Evolutionary conservation across 2,113 vertebrate species (phyloP).

Genomic region (Arenaria interpres): DNA sequence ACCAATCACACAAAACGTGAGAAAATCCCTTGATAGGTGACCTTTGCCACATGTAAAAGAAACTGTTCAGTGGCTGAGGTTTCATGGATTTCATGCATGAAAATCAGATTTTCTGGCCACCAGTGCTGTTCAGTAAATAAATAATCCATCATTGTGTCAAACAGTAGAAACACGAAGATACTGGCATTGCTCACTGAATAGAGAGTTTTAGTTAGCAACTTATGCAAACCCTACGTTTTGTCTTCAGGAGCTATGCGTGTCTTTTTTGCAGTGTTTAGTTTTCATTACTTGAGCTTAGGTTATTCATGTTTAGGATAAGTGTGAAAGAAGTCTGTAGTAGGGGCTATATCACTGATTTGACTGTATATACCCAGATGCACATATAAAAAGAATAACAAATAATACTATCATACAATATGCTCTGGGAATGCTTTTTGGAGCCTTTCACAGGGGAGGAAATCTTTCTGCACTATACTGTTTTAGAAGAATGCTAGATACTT

Average conservation of each 20-base stretch:
- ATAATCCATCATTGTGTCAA: conserved; percentile 92
- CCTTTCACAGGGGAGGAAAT: background rate
- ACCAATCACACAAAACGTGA: conserved; percentile 87
- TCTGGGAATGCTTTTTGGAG: background rate
- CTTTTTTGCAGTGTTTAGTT: conserved; percentile 24
- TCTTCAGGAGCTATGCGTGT: background rate
- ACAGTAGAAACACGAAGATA: conserved; percentile 76
- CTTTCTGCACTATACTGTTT: background rate
- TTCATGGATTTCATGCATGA: conserved; percentile 87
- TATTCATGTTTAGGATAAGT: conserved; percentile 3
- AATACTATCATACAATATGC: background rate
- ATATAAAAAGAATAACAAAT: background rate
- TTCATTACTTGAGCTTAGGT: conserved; percentile 61
- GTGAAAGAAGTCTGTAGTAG: background rate
- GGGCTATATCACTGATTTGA: background rate
- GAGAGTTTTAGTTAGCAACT: conserved; percentile 64
- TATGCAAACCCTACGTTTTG: conserved; percentile 58
- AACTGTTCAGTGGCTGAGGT: conserved; percentile 79
- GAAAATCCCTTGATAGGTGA: conserved; percentile 84
- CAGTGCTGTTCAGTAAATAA: conserved; percentile 84
- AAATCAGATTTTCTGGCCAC: conserved; percentile 89
- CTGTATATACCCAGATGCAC: background rate
- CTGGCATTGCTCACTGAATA: conserved; percentile 66
- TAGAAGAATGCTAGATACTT: background rate
- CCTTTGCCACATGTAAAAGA: conserved; percentile 85